Evolutionary conservation across 2,797 vertebrate species (phyloP).

Genomic region (Macropodus opercularis): DNA sequence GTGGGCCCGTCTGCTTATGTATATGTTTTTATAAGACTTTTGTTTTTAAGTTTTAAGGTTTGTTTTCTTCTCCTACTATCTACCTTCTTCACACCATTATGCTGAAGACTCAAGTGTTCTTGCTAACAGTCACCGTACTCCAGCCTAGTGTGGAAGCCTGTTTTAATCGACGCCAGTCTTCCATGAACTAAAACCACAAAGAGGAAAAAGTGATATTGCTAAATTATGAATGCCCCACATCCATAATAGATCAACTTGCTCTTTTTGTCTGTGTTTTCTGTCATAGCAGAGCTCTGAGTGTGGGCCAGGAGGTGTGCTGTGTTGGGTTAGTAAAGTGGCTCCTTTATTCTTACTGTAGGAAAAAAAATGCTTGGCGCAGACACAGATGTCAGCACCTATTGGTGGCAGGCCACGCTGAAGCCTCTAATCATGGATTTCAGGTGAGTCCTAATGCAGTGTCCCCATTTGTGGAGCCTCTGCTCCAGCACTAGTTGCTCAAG

Average conservation of each 20-base stretch:
- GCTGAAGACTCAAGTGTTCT: not conserved
- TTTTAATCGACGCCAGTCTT: slow-evolving; percentile 62
- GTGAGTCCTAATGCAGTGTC: slow-evolving; percentile 57
- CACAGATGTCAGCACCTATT: slow-evolving; percentile 70
- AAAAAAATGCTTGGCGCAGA: slow-evolving; percentile 53
- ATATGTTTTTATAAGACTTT: too few relatives aligned
- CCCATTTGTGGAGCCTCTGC: slow-evolving; percentile 34
- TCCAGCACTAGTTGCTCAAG: slow-evolving; percentile 66
- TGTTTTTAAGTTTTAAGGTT: too few relatives aligned
- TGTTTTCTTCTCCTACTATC: too few relatives aligned
- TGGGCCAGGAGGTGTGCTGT: slow-evolving; percentile 13
- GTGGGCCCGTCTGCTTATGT: too few relatives aligned
- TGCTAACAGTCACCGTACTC: slow-evolving; percentile 37
- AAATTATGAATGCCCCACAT: slow-evolving; percentile 75
- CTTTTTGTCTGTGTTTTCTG: slow-evolving; percentile 42
- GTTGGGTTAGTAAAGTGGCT: slow-evolving; percentile 35
- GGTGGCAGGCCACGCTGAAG: slow-evolving; percentile 57
- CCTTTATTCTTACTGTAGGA: slow-evolving; percentile 31
- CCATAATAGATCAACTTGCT: slow-evolving; percentile 68
- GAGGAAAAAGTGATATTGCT: slow-evolving; percentile 71
- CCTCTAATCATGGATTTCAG: slow-evolving; percentile 59
- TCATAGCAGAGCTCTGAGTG: slow-evolving; percentile 36
- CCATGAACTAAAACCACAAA: slow-evolving; percentile 64
- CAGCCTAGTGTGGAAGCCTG: slow-evolving; percentile 28
- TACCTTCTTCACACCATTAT: too few relatives aligned